A percentile compares a stretch with the other conserved stretches of the same genome.
Evolutionary conservation across 2,797 vertebrate genomes (phyloP).

Genomic region (Echiichthys vipera): DNA sequence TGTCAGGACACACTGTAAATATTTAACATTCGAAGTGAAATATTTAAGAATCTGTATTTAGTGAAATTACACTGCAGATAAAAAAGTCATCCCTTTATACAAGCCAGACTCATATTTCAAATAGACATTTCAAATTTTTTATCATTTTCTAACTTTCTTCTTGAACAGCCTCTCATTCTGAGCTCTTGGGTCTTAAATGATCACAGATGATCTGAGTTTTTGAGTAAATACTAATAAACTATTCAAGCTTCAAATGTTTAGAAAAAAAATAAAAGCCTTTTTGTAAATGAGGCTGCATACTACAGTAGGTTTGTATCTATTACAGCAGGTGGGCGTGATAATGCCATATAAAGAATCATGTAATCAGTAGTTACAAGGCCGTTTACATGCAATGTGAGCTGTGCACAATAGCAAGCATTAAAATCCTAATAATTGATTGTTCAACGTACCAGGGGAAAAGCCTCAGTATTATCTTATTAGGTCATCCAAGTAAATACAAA

Average conservation of each 20-base stretch:
- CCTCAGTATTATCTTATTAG: no score
- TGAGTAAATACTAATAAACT: not conserved
- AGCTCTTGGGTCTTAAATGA: not conserved
- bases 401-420: not conserved
- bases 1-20: constrained; percentile 6
- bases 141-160: not conserved
- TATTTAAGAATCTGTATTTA: not conserved
- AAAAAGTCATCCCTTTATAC: not conserved
- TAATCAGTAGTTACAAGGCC: not conserved
- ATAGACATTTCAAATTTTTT: not conserved
- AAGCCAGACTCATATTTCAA: not conserved
- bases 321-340: not conserved
- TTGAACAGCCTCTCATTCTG: not conserved
- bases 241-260: not conserved
- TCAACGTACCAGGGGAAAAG: not conserved
- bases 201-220: not conserved
- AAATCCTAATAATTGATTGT: not conserved
- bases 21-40: constrained; percentile 2
- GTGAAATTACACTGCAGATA: not conserved
- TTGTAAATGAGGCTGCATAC: not conserved
- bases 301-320: not conserved
- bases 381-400: not conserved
- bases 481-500: not conserved
- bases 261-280: not conserved
- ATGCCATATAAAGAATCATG: not conserved